Conservation (phyloP, 2,888 invertebrate genomes). For the Euclidia mi region DNA sequence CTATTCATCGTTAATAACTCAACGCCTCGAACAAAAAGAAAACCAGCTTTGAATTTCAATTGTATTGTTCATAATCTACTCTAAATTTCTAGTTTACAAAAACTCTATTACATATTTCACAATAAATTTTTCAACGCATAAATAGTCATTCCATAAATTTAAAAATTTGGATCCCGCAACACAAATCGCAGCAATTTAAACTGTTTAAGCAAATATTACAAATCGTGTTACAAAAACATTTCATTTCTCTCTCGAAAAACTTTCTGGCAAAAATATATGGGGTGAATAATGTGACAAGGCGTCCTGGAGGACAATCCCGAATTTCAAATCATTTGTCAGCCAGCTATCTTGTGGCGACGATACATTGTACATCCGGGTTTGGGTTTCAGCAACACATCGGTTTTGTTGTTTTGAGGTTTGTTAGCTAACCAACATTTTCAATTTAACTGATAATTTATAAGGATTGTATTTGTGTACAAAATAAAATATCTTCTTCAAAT, state of each 20-base stretch:
- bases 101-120: no score
- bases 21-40: no score
- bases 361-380: conserved; percentile 30
- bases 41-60: no score
- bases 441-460: no score
- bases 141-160: not conserved
- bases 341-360: conserved; percentile 9
- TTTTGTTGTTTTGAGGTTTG: not conserved
- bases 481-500: no score
- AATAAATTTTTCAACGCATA: not conserved
- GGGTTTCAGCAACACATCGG: conserved; percentile 29
- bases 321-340: conserved; percentile 35
- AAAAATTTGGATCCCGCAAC: conserved; percentile 16
- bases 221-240: conserved; percentile 25
- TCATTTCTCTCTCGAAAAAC: conserved; percentile 23
- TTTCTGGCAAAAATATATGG: conserved; percentile 31
- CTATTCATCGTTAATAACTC: no score
- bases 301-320: conserved; percentile 22
- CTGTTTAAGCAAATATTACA: conserved; percentile 36
- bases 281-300: conserved; percentile 47
- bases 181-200: conserved; percentile 45
- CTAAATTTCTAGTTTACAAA: no score
- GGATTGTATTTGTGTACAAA: no score
- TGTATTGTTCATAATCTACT: no score
- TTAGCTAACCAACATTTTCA: not conserved